Conservation (phyloP, 2,797 vertebrate genomes). For the Arrhamphus sclerolepis region DNA sequence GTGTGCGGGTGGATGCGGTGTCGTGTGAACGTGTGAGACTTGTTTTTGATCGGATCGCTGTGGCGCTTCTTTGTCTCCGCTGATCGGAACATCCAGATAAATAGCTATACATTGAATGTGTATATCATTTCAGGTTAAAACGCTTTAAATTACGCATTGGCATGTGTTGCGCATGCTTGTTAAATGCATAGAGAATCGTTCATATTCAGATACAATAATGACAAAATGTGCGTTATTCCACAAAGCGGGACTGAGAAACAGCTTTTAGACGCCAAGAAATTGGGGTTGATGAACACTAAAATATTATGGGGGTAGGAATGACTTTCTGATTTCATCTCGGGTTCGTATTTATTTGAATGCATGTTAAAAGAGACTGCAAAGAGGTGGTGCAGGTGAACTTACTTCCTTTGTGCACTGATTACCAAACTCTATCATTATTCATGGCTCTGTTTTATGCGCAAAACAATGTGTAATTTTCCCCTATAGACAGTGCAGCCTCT, state of each 20-base stretch:
- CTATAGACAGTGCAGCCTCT: slow-evolving; percentile 63
- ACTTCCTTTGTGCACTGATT: slow-evolving; percentile 21
- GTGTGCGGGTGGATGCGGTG: slow-evolving; percentile 39
- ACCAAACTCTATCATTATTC: slow-evolving; percentile 20
- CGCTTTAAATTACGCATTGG: not conserved
- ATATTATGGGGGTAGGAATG: not conserved
- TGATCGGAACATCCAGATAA: no score
- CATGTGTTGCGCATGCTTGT: not conserved
- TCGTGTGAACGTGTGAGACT: slow-evolving; percentile 16
- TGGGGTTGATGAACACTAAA: not conserved
- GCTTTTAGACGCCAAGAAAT: not conserved
- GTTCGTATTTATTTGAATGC: slow-evolving; percentile 3
- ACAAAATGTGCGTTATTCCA: not conserved
- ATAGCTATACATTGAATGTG: no score
- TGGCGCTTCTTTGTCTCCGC: slow-evolving; percentile 62
- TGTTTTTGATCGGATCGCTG: slow-evolving; percentile 50
- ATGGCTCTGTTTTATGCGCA: slow-evolving; percentile 56
- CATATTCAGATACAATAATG: not conserved
- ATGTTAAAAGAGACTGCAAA: no score
- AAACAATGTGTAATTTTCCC: slow-evolving; percentile 69
- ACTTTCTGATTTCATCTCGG: not conserved
- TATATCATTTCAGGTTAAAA: not conserved
- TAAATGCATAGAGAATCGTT: slow-evolving; percentile 10
- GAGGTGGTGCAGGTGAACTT: not conserved
- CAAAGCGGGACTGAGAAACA: not conserved